phyloP scores from a whole-genome alignment of 2,888 invertebrate genomes.

The Erynnis tages region DNA sequence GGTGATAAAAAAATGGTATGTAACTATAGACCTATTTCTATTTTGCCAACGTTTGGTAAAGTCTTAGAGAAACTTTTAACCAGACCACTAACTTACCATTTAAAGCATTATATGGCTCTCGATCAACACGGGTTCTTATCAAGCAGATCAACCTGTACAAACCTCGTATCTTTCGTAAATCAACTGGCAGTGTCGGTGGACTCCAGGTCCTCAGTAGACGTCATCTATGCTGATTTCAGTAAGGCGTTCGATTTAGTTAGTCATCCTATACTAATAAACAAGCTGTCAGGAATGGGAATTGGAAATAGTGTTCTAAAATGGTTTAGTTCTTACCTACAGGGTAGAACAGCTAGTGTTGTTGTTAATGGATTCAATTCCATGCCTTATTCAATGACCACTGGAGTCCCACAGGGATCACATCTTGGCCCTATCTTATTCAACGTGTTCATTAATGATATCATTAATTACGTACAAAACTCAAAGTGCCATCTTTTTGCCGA shows the following conservation, averaged over 20 bases:
- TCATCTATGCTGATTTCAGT: too few species aligned
- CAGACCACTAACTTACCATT: background rate
- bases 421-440: background rate
- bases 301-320: background rate
- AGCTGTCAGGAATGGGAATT: too few species aligned
- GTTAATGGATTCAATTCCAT: background rate
- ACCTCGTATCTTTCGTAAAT: background rate
- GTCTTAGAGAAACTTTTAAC: background rate
- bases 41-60: background rate
- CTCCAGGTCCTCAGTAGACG: background rate
- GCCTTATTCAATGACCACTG: background rate
- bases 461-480: background rate
- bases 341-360: background rate
- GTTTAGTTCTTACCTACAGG: slow-evolving; percentile 1
- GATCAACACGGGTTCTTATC: background rate
- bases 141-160: background rate
- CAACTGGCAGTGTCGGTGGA: background rate
- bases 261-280: background rate
- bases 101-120: background rate
- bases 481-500: background rate
- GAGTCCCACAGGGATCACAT: background rate
- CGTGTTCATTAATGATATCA: slow-evolving; percentile 1
- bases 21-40: too few species aligned
- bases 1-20: background rate
- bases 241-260: background rate